Base-by-base conservation (phyloP, 2,797 vertebrate genomes). In the Triplophysa yarkandensis region DNA sequence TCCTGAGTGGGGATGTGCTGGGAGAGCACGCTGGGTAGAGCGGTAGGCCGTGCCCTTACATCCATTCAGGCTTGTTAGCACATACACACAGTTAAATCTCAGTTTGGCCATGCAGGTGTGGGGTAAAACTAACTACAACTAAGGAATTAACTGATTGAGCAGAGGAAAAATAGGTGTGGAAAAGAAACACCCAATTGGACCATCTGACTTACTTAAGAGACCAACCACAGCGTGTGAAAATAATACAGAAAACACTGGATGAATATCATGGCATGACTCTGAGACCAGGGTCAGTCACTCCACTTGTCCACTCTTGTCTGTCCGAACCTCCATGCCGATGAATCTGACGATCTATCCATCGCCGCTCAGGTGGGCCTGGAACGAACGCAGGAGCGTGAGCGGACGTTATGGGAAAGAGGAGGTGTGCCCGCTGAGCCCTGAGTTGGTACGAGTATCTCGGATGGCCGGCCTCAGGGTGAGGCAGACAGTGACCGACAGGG, bases 401-500 rank as follows among this genome's bases (percentile, higher is more conserved):
- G 68, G 41, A 72, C 17, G 52, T 39, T 48, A 71, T 68, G 48
- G 48, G 54, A 34, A 34, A 21, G 66, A 50, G 62, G 41, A 48
- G 11, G 52, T 19, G 36, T 32, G 17, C 48, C 74, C 73, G 73
- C 61, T 76, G 78, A 68, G 71, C 62, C 58, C 23, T 80, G 66
- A 72, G 79, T 79, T 83, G 77, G 77, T 78, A 70, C 68, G 70
- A 78, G 77, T 66, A 82, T 75, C 78, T 78, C 67, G 58, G 41
- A 44, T 60, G 83, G 75, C 39, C 72, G 84, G 84, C 86, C 82
- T 86, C 66, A 78, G 82, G 81, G 84, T 78, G 87, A 84, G 86
- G 85, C 80, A 87, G 87, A 91, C 91, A 92, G 89, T 92, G 90
- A 91, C 90, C 88, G 88, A 92, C 90, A 91, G 89, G 91, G 89